Conservation (phyloP, 2,888 invertebrate genomes). For the Pyrrhia umbra region DNA sequence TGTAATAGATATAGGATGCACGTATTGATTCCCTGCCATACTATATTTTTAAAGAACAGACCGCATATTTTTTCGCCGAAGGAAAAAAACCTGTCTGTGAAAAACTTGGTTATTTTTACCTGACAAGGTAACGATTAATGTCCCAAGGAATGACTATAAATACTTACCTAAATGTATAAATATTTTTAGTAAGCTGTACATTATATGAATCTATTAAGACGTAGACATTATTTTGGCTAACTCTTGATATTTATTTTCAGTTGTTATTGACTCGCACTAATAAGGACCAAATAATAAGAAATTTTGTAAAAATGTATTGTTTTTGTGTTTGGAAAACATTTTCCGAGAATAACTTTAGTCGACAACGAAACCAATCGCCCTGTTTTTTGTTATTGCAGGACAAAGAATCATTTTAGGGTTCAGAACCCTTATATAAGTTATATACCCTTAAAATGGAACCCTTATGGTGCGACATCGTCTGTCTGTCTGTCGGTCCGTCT, state of each 20-base stretch:
- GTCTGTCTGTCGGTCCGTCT: no score
- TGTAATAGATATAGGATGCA: conserved; percentile 65
- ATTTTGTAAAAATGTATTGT: not conserved
- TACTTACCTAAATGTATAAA: no score
- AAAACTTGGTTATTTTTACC: not conserved
- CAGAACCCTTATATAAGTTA: no score
- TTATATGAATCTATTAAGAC: no score
- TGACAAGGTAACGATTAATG: not conserved
- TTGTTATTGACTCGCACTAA: conserved; percentile 33
- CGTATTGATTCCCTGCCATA: conserved; percentile 31
- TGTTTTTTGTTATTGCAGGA: not conserved
- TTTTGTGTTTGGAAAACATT: not conserved
- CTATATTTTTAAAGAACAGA: conserved; percentile 10
- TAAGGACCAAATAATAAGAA: not conserved
- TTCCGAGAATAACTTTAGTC: not conserved
- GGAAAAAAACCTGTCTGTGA: not conserved
- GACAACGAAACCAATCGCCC: not conserved
- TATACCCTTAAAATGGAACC: no score
- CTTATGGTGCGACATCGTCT: no score
- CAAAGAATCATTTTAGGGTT: no score
- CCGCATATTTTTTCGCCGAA: not conserved
- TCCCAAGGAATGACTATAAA: not conserved
- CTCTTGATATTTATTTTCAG: conserved; percentile 5
- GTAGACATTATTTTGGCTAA: not conserved
- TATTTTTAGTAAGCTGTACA: not conserved